phyloP scores from a whole-genome alignment of 2,113 vertebrate species.

The Propithecus coquereli region DNA sequence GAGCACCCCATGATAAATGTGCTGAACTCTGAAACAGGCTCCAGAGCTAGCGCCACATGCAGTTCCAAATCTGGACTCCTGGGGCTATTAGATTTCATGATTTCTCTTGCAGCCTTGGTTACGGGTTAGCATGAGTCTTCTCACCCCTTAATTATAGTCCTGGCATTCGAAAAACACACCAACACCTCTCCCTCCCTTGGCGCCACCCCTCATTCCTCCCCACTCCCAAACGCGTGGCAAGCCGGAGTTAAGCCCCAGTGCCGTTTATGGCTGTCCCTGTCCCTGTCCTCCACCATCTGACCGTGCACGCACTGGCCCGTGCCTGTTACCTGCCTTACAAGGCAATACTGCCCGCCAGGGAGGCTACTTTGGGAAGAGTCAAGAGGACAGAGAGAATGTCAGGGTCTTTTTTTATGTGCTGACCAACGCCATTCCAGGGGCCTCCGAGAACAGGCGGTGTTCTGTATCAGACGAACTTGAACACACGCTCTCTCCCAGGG shows the following conservation, averaged over 20 bases:
- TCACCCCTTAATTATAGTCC: slow-evolving; percentile 67
- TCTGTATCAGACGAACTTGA: accelerated
- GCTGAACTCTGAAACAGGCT: slow-evolving; percentile 50
- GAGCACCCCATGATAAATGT: neutral
- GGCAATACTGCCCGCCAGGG: neutral
- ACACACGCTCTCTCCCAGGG: neutral
- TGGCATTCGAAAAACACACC: slow-evolving; percentile 60
- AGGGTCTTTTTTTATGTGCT: neutral
- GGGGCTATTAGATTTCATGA: slow-evolving; percentile 51
- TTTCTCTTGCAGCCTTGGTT: slow-evolving; percentile 62
- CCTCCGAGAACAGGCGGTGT: neutral
- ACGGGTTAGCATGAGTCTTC: slow-evolving; percentile 30
- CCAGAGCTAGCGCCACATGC: neutral
- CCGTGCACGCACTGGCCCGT: neutral
- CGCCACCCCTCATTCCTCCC: neutral
- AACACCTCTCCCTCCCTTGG: slow-evolving; percentile 37
- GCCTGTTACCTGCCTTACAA: slow-evolving; percentile 64
- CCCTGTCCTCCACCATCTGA: neutral
- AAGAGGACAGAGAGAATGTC: slow-evolving; percentile 34
- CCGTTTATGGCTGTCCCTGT: neutral
- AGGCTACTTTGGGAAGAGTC: slow-evolving; percentile 40
- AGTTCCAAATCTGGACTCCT: neutral
- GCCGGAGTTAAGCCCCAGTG: slow-evolving; percentile 38
- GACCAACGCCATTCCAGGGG: slow-evolving; percentile 3
- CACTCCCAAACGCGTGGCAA: neutral